phyloP scores from a whole-genome alignment of 2,113 vertebrate genomes.

The Aptenodytes patagonicus region DNA sequence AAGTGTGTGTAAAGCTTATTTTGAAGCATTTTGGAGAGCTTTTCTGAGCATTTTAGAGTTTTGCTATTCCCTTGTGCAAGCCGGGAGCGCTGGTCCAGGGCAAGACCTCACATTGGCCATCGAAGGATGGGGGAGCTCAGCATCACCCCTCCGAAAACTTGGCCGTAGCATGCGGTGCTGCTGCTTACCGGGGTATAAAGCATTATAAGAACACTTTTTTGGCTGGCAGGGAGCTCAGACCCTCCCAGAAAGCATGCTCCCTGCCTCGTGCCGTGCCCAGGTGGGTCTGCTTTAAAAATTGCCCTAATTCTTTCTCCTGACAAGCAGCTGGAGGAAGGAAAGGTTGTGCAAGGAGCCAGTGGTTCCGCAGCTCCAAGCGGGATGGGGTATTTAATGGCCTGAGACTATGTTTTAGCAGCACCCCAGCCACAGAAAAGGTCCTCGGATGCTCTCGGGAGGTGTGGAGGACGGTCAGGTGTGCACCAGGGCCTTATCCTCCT shows the following conservation, averaged over 20 bases:
- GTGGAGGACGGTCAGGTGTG: not conserved
- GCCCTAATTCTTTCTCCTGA: not conserved
- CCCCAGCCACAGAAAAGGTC: not conserved
- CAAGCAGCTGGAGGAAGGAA: not conserved
- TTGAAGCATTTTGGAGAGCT: not conserved
- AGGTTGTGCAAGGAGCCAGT: not conserved
- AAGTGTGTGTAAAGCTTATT: not conserved
- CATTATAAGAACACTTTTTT: not conserved
- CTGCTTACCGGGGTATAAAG: not conserved
- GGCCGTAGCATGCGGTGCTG: not conserved
- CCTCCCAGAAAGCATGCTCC: not conserved
- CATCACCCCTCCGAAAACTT: not conserved
- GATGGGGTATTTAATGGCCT: not conserved
- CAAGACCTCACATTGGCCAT: not conserved
- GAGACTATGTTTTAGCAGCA: not conserved
- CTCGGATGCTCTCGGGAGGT: not conserved
- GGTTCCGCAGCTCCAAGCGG: not conserved
- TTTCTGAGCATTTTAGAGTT: not conserved
- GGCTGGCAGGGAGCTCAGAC: not conserved
- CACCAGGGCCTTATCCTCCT: not conserved
- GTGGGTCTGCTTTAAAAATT: not conserved
- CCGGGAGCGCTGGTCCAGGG: not conserved
- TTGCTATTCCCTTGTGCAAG: not conserved
- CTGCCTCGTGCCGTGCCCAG: not conserved
- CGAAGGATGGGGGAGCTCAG: rapidly evolving